Conservation (phyloP, 2,888 invertebrate species). For the Cylindroiulus punctatus region DNA sequence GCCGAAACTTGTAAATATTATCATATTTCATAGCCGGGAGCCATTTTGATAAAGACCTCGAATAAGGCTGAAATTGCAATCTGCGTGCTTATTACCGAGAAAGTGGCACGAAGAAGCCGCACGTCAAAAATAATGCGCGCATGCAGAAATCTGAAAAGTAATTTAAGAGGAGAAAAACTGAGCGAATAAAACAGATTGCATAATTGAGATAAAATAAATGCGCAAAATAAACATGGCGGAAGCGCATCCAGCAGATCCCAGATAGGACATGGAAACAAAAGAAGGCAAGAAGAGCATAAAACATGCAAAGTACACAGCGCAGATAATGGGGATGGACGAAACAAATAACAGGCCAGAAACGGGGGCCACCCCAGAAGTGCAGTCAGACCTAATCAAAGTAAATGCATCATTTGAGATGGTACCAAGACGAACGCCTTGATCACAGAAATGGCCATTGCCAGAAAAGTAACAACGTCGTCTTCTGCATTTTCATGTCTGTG, state of each 20-base stretch:
- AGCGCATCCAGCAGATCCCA: not conserved
- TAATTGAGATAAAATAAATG: slow-evolving; percentile 30
- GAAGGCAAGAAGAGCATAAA: slow-evolving; percentile 12
- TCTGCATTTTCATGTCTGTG: not conserved
- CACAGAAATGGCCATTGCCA: not conserved
- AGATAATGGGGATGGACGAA: not conserved
- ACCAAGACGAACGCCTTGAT: too few relatives aligned
- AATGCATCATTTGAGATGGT: too few relatives aligned
- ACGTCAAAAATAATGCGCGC: slow-evolving; percentile 9
- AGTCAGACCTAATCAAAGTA: not conserved
- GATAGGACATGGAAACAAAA: slow-evolving; percentile 20
- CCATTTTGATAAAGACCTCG: slow-evolving; percentile 27
- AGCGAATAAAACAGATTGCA: slow-evolving; percentile 27
- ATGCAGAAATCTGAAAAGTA: slow-evolving; percentile 17
- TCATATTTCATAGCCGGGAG: slow-evolving; percentile 9
- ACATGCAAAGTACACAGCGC: not conserved
- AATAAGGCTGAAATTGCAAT: slow-evolving; percentile 29
- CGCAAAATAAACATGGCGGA: not conserved
- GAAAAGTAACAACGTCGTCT: slow-evolving; percentile 4
- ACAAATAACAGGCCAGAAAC: not conserved
- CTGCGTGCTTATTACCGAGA: not conserved
- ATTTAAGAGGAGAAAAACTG: slow-evolving; percentile 14
- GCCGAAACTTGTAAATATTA: slow-evolving; percentile 14
- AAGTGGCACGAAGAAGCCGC: slow-evolving; percentile 4
- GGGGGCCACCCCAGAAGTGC: not conserved